Conservation (phyloP, 1,140 invertebrate species). For the Holcopasites calliopsidis region DNA sequence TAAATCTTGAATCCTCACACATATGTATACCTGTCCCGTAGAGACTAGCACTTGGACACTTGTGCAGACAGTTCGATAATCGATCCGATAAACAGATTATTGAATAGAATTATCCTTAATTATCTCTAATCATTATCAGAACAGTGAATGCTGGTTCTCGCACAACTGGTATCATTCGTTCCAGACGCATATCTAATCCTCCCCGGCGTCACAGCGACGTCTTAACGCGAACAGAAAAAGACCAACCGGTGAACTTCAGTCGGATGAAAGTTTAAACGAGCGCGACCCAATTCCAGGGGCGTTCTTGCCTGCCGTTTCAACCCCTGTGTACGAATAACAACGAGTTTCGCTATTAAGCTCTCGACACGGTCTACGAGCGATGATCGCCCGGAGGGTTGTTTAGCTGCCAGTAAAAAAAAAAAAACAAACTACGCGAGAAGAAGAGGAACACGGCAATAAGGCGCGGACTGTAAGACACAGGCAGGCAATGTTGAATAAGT, state of each 20-base stretch:
- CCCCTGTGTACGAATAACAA: slow-evolving; percentile 51
- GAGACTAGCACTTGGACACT: background rate
- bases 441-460: slow-evolving; percentile 12
- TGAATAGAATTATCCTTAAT: no score
- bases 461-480: background rate
- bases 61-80: background rate
- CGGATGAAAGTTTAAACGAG: slow-evolving; percentile 45
- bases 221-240: slow-evolving; percentile 37
- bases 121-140: background rate
- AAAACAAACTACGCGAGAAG: background rate
- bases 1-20: slow-evolving; percentile 2
- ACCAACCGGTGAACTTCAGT: slow-evolving; percentile 49
- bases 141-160: background rate
- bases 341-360: slow-evolving; percentile 42
- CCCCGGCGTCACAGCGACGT: slow-evolving; percentile 1
- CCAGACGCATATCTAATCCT: slow-evolving; percentile 20
- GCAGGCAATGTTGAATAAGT: background rate
- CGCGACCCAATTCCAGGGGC: slow-evolving; percentile 42
- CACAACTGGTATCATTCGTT: background rate
- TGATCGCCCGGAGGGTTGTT: slow-evolving; percentile 33
- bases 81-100: slow-evolving; percentile 18
- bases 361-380: slow-evolving; percentile 34
- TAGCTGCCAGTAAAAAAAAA: slow-evolving; percentile 2
- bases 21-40: background rate
- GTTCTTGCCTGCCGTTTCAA: slow-evolving; percentile 36